phyloP scores from a whole-genome alignment of 2,888 invertebrate species.

The Heliconius erato region DNA sequence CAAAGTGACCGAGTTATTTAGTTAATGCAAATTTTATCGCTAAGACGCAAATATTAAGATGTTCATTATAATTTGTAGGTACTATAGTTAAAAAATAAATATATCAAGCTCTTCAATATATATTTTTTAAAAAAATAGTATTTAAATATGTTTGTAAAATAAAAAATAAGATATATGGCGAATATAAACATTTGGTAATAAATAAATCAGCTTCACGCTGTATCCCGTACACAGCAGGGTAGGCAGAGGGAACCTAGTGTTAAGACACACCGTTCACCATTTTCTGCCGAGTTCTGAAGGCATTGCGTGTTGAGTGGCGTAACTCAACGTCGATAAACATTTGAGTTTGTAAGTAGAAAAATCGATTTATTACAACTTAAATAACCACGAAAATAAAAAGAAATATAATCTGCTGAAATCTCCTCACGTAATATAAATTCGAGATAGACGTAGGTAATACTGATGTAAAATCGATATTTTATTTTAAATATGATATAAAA shows the following conservation, averaged over 20 bases:
- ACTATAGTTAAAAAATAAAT: not conserved
- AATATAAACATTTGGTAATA: too few species aligned
- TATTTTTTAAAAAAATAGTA: not conserved
- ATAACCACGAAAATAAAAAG: not conserved
- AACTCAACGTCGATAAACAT: too few species aligned
- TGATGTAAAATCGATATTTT: constrained; percentile 36
- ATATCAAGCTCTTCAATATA: not conserved
- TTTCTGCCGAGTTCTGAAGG: too few species aligned
- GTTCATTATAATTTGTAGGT: not conserved
- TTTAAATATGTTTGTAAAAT: not conserved
- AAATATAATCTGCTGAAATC: constrained; percentile 13
- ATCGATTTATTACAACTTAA: not conserved
- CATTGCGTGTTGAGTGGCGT: too few species aligned
- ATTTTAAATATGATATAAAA: constrained; percentile 33
- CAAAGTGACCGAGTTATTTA: constrained; percentile 4
- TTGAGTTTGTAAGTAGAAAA: too few species aligned
- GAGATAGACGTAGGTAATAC: constrained; percentile 29
- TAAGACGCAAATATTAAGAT: not conserved
- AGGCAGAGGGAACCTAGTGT: too few species aligned
- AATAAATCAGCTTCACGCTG: too few species aligned
- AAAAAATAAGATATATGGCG: not conserved
- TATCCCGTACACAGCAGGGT: too few species aligned
- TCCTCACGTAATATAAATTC: constrained; percentile 34
- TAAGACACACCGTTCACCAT: too few species aligned
- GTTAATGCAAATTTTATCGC: constrained; percentile 11